Evolutionary conservation across 2,888 invertebrate species (phyloP), one percentile per base, ranked within the genome.

Genomic region (Caenorhabditis auriculariae): DNA sequence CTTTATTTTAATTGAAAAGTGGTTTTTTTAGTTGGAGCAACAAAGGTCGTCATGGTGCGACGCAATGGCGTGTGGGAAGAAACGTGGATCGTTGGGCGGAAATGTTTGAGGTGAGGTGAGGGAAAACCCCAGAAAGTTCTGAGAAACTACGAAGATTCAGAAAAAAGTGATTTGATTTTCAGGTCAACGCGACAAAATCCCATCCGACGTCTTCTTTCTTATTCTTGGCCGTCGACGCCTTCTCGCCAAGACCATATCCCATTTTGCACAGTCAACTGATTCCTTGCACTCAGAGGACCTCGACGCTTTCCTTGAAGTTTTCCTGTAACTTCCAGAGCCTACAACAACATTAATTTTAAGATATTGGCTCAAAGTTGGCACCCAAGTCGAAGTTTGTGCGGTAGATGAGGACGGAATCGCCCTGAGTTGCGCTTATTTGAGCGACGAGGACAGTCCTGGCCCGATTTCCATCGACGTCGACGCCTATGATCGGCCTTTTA

Each of bases 381-480:
- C 76, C 15, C 79, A 79, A 46, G 79, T 77, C 2, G 76, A 79
- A 54, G 62, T 80, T 9, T 79, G 79, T 53, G 76, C 77, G 3
- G 57, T 77, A n/a, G 71, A 76, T 46, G 67, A 68, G 28, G 72
- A 80, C 24, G 75, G 69, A 27, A 64, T 80, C 17, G 60, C 73
- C 0, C 53, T 77, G 21, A 71, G 71, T 32, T 79, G 79, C 45
- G 77, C 77, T 0, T 79, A 80, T 66, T 59, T 79, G 23, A 71
- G 72, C 27, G 73, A 74, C n/a, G 69, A 69, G 24, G 76, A 79
- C 28, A 61, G 70, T n/a, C 75, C 73, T 9, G 78, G 78, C 38
- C 60, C 57, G 26, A 66, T 79, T 17, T 65, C 67, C 12, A 72
- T 79, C 28, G 79, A 80, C 49, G 56, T 78, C 3, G 79, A 79